phyloP scores from a whole-genome alignment of 2,113 vertebrate species.

The Ageneiosus marmoratus region DNA sequence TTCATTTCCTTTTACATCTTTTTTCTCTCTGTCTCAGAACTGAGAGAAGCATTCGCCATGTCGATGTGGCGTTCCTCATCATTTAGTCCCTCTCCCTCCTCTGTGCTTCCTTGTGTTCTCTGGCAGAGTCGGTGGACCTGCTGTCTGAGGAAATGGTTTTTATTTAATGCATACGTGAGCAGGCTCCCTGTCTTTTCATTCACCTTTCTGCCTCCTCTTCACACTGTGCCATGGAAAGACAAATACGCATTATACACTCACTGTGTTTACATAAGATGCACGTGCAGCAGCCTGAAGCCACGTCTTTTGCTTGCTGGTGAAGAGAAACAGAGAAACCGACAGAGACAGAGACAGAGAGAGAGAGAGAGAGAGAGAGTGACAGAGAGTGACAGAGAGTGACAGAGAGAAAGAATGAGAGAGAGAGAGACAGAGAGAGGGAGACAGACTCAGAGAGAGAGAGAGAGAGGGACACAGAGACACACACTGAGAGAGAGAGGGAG shows the following conservation, averaged over 20 bases:
- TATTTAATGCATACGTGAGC: slow-evolving; percentile 74
- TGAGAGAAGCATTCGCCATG: neutral
- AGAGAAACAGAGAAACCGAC: too few relatives aligned
- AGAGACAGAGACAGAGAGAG: too few relatives aligned
- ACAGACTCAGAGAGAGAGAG: too few relatives aligned
- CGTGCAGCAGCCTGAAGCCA: neutral
- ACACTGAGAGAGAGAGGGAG: too few relatives aligned
- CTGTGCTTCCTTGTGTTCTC: slow-evolving; percentile 48
- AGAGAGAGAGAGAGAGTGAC: slow-evolving; percentile 3
- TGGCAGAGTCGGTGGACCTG: slow-evolving; percentile 56
- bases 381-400: too few relatives aligned
- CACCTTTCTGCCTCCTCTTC: slow-evolving; percentile 37
- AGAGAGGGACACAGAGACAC: too few relatives aligned
- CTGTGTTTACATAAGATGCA: slow-evolving; percentile 33
- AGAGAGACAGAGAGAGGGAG: too few relatives aligned
- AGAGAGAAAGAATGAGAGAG: too few relatives aligned
- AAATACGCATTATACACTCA: slow-evolving; percentile 42
- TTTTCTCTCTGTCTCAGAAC: neutral
- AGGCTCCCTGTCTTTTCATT: slow-evolving; percentile 61
- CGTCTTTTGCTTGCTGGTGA: too few relatives aligned
- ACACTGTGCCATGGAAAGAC: slow-evolving; percentile 34
- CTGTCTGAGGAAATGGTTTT: slow-evolving; percentile 66
- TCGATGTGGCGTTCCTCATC: slow-evolving; percentile 35
- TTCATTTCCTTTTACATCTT: neutral
- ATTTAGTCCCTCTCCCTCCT: slow-evolving; percentile 43